Evolutionary conservation across 2,797 vertebrate species (phyloP), one percentile per base, ranked within the genome.

Genomic region (Poecilia picta): DNA sequence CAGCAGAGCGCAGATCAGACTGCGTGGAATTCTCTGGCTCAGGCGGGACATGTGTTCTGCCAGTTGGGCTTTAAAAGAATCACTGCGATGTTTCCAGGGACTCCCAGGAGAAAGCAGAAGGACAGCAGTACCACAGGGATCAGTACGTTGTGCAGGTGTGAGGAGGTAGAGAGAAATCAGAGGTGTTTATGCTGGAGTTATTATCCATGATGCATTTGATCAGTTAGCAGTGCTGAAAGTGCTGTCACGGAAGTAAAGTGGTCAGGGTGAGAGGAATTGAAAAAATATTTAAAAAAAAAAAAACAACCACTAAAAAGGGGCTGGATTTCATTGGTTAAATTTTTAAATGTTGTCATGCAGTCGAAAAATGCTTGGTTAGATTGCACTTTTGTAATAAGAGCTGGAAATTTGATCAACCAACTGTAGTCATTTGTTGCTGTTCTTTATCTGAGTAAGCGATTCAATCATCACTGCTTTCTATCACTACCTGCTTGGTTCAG

Each of bases 61-160:
- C 81, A 82, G 73, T 86, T 86, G 36, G 81, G 73, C 73, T 23
- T 64, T 57, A 93, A 80, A 47, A 87, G 4, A 33, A 92, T 75
- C 13, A 92, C 89, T 0, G 83, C 57, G 0, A 90, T 25, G 80
- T 95, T 95, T 66, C 90, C 92, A 68, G 91, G 91, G 39, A 93
- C 72, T 74, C 93, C 92, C 74, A 94, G 73, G 13, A 89, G 46
- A 3, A 88, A 92, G 49, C 91, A 93, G 33, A 92, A 0, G 0
- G 53, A 57, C 76, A 83, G 1, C 16, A 87, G 2, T 10, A 80
- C 31, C 0, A 1, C 74, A 41, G 84, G 2, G 4, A 45, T 11
- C 46, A 81, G 28, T 47, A 0, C 0, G 0, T 1, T 47, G 3
- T 23, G 31, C 25, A 76, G 33, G 73, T 41, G 8, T 31, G 10